A percentile compares a stretch with the other conserved stretches of the same genome.
phyloP scores from a whole-genome alignment of 1,140 invertebrate species.

The Drosophila ananassae region DNA sequence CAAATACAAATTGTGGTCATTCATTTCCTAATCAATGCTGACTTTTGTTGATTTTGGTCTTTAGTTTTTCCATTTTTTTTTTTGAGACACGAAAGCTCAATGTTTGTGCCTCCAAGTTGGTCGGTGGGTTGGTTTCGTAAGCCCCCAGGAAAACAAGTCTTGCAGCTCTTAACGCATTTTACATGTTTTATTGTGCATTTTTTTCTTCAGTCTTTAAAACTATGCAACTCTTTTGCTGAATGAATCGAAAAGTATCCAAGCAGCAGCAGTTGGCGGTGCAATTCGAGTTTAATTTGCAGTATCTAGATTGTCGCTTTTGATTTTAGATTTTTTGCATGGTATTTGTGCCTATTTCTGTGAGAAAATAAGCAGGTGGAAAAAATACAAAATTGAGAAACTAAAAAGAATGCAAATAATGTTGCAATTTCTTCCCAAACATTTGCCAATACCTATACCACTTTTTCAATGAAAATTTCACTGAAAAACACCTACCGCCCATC shows the following conservation, averaged over 20 bases:
- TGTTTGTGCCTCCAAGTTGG: conserved; percentile 32
- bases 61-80: background rate
- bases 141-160: conserved; percentile 36
- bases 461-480: conserved; percentile 11
- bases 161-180: conserved; percentile 61
- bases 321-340: conserved; percentile 45
- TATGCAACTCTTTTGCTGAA: conserved; percentile 46
- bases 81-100: conserved; percentile 15
- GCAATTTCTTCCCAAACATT: conserved; percentile 20
- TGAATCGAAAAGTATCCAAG: conserved; percentile 34
- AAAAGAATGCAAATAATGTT: too few relatives aligned
- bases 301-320: conserved; percentile 71
- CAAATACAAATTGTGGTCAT: conserved; percentile 54
- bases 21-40: conserved; percentile 57
- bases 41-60: conserved; percentile 6
- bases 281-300: conserved; percentile 33
- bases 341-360: too few relatives aligned
- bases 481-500: conserved; percentile 8
- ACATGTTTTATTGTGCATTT: conserved; percentile 38
- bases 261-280: background rate
- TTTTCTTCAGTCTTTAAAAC: conserved; percentile 32
- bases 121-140: conserved; percentile 38
- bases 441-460: conserved; percentile 27
- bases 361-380: too few relatives aligned
- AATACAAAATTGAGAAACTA: background rate